A percentile compares a stretch with the other conserved stretches of the same genome.
Conservation (phyloP, 2,888 invertebrate genomes). For the Spisula subtruncata region DNA sequence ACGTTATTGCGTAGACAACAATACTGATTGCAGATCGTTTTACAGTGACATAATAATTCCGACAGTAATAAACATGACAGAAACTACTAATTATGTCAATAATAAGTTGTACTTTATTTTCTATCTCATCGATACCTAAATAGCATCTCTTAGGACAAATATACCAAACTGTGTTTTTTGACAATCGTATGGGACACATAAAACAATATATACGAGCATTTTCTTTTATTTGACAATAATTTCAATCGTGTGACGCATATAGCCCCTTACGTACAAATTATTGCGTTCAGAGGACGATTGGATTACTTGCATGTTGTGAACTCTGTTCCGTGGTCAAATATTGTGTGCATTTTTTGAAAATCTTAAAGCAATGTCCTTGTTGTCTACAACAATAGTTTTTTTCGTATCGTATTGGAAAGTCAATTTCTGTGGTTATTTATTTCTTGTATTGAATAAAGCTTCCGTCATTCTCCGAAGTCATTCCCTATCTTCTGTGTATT, state of each 20-base stretch:
- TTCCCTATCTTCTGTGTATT: slow-evolving; percentile 1
- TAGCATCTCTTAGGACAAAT: background rate
- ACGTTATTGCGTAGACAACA: too few species aligned
- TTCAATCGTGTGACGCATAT: background rate
- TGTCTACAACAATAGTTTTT: slow-evolving; percentile 14
- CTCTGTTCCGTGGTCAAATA: background rate
- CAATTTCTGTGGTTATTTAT: background rate
- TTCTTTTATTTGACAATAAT: background rate
- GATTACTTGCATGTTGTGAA: background rate
- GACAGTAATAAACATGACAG: background rate
- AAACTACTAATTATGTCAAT: background rate
- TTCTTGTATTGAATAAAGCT: slow-evolving; percentile 14
- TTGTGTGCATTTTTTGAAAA: background rate
- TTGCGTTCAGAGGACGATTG: background rate
- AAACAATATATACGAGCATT: background rate
- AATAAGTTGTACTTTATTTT: too few species aligned
- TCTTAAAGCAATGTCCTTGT: background rate
- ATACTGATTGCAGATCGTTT: too few species aligned
- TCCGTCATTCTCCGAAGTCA: background rate
- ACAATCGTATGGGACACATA: too few species aligned
- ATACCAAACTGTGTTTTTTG: too few species aligned
- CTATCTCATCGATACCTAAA: too few species aligned
- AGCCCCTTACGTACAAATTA: background rate
- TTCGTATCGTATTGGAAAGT: background rate
- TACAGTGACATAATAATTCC: too few species aligned